Percentiles rank a stretch among this genome's conserved stretches.
Evolutionary conservation across 2,888 invertebrate species (phyloP).

Genomic region (Acrobasis repandana): DNA sequence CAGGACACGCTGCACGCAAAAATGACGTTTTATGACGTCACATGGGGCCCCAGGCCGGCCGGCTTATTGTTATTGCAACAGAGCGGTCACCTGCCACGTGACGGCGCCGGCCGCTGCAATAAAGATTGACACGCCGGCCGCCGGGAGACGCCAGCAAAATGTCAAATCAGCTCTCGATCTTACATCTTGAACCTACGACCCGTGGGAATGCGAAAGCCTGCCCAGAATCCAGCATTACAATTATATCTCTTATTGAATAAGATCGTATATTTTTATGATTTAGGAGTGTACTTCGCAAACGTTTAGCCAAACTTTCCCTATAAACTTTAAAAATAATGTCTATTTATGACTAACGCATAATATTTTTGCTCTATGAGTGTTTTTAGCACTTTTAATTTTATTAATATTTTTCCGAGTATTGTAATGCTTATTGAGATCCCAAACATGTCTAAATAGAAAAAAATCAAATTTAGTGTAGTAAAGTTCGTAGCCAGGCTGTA

Average conservation of each 20-base stretch:
- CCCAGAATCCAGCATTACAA: constrained; percentile 13
- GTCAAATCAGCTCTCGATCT: constrained; percentile 72
- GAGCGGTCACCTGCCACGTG: constrained; percentile 55
- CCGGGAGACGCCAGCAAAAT: constrained; percentile 61
- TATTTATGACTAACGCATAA: background rate
- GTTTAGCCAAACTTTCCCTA: background rate
- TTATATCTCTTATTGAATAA: constrained; percentile 14
- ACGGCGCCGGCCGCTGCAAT: constrained; percentile 51
- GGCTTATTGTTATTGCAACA: constrained; percentile 41
- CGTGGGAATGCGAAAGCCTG: constrained; percentile 49
- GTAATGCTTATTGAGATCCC: too few species aligned
- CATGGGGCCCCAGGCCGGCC: constrained; percentile 2
- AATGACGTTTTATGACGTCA: constrained; percentile 21
- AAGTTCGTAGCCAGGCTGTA: background rate
- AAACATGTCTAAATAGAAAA: too few species aligned
- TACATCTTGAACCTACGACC: constrained; percentile 55
- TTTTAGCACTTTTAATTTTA: too few species aligned
- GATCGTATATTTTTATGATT: constrained; percentile 19
- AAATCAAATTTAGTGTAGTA: background rate
- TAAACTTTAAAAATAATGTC: background rate
- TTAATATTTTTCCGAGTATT: too few species aligned
- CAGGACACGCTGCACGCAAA: constrained; percentile 4
- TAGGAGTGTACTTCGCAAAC: background rate
- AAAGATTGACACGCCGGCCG: constrained; percentile 67
- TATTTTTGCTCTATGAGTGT: too few species aligned